These are phyloP conservation scores for Euplagia quadripunctaria DNA, from an alignment of 2,888 invertebrate genomes.

Conservation along the genomic window DNA sequence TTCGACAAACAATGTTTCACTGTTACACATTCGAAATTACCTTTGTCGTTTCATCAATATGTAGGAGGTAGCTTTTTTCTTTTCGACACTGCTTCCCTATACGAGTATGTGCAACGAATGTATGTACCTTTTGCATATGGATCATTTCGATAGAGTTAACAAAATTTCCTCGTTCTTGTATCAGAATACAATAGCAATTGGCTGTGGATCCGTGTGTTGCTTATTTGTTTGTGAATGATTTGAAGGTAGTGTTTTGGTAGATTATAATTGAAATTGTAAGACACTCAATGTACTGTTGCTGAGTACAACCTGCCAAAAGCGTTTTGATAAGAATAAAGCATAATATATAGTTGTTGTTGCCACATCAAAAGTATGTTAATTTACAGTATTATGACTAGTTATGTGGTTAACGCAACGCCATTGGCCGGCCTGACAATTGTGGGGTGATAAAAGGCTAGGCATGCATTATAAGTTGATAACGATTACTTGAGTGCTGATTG, in stretches of 20 bases:
- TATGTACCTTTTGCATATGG: conserved; percentile 61
- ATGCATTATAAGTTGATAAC: too few relatives aligned
- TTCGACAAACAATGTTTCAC: conserved; percentile 6
- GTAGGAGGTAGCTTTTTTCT: conserved; percentile 36
- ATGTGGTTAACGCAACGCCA: too few relatives aligned
- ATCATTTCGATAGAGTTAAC: conserved; percentile 66
- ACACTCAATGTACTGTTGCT: too few relatives aligned
- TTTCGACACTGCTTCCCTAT: conserved; percentile 32
- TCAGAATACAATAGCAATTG: conserved; percentile 45
- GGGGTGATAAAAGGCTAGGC: too few relatives aligned
- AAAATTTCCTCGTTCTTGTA: conserved; percentile 57
- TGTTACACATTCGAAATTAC: conserved; percentile 20
- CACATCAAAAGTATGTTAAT: too few relatives aligned
- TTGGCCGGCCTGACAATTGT: too few relatives aligned
- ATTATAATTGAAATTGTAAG: not conserved
- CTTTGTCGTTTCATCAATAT: conserved; percentile 30
- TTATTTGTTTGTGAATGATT: conserved; percentile 12
- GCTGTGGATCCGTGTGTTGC: not conserved
- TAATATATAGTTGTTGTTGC: too few relatives aligned
- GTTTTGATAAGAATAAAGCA: too few relatives aligned
- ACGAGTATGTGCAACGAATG: conserved; percentile 32
- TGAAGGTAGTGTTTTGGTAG: not conserved
- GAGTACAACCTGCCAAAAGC: too few relatives aligned
- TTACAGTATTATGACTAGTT: too few relatives aligned
- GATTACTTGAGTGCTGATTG: too few relatives aligned